Evolutionary conservation across 1,140 invertebrate species (phyloP).

Genomic region (Araneus ventricosus): DNA sequence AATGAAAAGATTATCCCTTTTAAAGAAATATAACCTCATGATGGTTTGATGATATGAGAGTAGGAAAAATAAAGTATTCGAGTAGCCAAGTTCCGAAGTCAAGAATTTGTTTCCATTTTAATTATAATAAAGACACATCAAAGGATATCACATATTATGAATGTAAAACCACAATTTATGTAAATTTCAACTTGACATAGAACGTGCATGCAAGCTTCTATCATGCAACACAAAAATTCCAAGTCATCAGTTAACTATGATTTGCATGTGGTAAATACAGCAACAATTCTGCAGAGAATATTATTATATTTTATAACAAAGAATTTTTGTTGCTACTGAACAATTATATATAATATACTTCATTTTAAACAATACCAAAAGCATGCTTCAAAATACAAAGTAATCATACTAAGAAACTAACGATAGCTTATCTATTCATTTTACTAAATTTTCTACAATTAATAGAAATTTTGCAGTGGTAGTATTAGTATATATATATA

Average conservation of each 20-base stretch:
- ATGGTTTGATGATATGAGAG: no score
- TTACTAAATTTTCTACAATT: neutral
- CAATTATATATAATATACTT: neutral
- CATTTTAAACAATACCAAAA: neutral
- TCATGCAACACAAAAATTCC: constrained; percentile 31
- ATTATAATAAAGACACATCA: neutral
- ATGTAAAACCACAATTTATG: constrained; percentile 21
- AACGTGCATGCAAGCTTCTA: constrained; percentile 61
- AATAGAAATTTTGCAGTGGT: no score
- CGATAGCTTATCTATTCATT: neutral
- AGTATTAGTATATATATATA: no score
- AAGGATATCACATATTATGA: neutral
- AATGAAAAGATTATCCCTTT: no score
- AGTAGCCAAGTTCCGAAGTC: neutral
- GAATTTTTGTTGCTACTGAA: neutral
- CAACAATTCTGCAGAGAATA: neutral
- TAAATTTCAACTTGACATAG: constrained; percentile 29
- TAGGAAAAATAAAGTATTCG: no score
- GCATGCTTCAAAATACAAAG: neutral
- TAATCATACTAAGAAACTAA: neutral
- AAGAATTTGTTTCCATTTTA: neutral
- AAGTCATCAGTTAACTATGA: neutral
- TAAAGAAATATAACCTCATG: no score
- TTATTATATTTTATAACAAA: neutral
- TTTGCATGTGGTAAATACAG: neutral